Conservation (phyloP, 2,888 invertebrate genomes). For the Portevinia maculata region DNA sequence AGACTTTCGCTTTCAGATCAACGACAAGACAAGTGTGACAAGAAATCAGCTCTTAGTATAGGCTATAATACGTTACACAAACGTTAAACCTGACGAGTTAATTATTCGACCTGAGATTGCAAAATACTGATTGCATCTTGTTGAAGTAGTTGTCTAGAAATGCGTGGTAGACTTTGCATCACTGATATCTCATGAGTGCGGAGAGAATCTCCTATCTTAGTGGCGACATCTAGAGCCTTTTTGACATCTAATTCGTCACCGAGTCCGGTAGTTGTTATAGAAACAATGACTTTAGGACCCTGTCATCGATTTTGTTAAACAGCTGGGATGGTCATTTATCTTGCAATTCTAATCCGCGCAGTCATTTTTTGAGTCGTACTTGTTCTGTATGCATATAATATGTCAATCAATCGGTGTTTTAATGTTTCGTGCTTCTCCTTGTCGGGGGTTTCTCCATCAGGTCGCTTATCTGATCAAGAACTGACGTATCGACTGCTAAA, state of each 20-base stretch:
- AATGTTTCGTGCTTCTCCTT: background rate
- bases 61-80: no score
- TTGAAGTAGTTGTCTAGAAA: background rate
- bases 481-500: constrained; percentile 2
- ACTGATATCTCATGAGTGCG: background rate
- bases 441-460: background rate
- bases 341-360: background rate
- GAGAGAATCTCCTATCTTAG: background rate
- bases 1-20: no score
- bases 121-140: no score
- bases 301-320: constrained; percentile 7
- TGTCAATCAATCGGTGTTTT: background rate
- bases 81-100: no score
- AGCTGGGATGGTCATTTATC: background rate
- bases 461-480: no score
- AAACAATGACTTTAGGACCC: background rate
- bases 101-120: background rate
- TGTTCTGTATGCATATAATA: no score
- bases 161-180: background rate
- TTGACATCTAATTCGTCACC: no score
- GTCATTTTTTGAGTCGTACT: no score
- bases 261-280: background rate
- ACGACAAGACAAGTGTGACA: no score
- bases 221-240: background rate
- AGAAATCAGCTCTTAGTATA: background rate